These are phyloP conservation scores for Allophyes oxyacanthae DNA, from an alignment of 2,888 invertebrate species.

Conservation along the genomic window DNA sequence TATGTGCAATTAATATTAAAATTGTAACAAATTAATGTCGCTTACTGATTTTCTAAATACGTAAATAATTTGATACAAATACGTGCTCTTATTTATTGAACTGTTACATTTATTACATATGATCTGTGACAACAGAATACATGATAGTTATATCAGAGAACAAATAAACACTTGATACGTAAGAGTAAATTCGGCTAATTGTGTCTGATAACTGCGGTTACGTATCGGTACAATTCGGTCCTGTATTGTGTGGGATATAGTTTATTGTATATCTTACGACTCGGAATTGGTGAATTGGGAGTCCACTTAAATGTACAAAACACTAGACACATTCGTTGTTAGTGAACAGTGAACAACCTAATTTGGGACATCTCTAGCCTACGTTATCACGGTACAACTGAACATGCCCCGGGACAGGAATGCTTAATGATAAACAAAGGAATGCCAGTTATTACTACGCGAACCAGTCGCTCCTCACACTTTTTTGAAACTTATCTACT, in stretches of 20 bases:
- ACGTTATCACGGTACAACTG: constrained; percentile 43
- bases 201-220: constrained; percentile 45
- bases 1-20: constrained; percentile 84
- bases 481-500: constrained; percentile 69
- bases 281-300: constrained; percentile 35
- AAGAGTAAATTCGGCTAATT: constrained; percentile 42
- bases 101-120: constrained; percentile 70
- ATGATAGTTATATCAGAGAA: constrained; percentile 51
- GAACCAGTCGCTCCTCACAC: constrained; percentile 75
- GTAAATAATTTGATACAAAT: constrained; percentile 74
- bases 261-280: constrained; percentile 12
- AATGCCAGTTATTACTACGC: constrained; percentile 60
- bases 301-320: constrained; percentile 67
- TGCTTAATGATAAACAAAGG: constrained; percentile 40
- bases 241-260: constrained; percentile 2
- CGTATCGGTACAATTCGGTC: constrained; percentile 12
- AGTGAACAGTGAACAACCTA: constrained; percentile 87
- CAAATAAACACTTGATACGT: constrained; percentile 41
- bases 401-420: constrained; percentile 37
- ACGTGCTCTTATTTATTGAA: constrained; percentile 80
- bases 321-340: constrained; percentile 85
- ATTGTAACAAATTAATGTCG: constrained; percentile 78
- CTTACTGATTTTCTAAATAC: constrained; percentile 62
- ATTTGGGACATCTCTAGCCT: constrained; percentile 72
- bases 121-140: constrained; percentile 66